A percentile compares a stretch with the other conserved stretches of the same genome.
Conservation (phyloP, 2,797 vertebrate species). For the Leptatherina wallacei region DNA sequence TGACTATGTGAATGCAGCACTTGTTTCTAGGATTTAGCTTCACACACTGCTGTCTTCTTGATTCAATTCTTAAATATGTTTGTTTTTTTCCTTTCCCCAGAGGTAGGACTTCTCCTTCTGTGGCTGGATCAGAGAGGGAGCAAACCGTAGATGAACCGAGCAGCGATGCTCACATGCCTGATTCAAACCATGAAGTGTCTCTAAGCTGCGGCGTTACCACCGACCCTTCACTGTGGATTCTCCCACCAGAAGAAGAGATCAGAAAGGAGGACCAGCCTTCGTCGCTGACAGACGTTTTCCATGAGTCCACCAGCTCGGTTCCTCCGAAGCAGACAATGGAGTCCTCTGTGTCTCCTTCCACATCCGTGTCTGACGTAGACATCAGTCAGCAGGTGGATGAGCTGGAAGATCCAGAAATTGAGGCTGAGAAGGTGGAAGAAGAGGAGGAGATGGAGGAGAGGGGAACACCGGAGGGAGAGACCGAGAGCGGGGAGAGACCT, state of each 20-base stretch:
- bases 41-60: background rate
- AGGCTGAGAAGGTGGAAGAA: conserved; percentile 37
- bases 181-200: conserved; percentile 70
- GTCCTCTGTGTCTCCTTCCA: conserved; percentile 25
- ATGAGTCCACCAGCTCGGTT: conserved; percentile 32
- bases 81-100: conserved; percentile 18
- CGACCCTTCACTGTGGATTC: conserved; percentile 74
- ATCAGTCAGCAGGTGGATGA: conserved; percentile 45
- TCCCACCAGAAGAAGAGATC: conserved; percentile 51
- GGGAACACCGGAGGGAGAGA: conserved; percentile 57
- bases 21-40: conserved; percentile 2
- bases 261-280: conserved; percentile 34
- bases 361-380: conserved; percentile 40
- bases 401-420: conserved; percentile 24
- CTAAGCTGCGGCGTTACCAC: conserved; percentile 79
- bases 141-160: conserved; percentile 57
- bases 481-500: conserved; percentile 26
- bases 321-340: conserved; percentile 26
- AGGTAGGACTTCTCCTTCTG: conserved; percentile 36
- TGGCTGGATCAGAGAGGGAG: conserved; percentile 49
- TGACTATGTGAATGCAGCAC: background rate
- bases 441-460: conserved; percentile 21
- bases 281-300: conserved; percentile 32
- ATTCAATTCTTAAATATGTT: conserved; percentile 10
- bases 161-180: conserved; percentile 6